These are phyloP conservation scores for Sitodiplosis mosellana DNA, from an alignment of 1,140 invertebrate genomes.

Conservation along the genomic window DNA sequence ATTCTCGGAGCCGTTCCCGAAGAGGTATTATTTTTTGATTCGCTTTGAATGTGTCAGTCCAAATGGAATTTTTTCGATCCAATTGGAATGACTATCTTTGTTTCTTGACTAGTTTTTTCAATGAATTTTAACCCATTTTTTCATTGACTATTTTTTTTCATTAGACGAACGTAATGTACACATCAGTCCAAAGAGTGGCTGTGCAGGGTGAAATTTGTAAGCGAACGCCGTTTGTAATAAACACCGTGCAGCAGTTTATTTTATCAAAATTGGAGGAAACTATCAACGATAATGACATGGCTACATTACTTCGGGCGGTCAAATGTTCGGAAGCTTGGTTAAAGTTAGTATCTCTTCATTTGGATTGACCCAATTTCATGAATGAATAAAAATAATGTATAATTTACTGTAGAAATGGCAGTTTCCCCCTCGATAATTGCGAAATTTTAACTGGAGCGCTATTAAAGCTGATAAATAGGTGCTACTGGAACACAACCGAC, in stretches of 20 bases:
- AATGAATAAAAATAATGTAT: background rate
- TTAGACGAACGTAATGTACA: slow-evolving; percentile 17
- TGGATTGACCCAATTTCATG: background rate
- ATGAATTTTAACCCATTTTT: background rate
- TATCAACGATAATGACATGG: slow-evolving; percentile 18
- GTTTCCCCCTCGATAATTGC: slow-evolving; percentile 27
- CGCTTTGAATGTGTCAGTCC: background rate
- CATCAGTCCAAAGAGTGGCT: slow-evolving; percentile 17
- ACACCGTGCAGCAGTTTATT: slow-evolving; percentile 17
- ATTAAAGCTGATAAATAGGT: slow-evolving; percentile 20
- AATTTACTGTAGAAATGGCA: slow-evolving; percentile 12
- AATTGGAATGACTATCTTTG: too few relatives aligned
- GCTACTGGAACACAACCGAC: slow-evolving; percentile 20
- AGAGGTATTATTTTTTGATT: slow-evolving; percentile 47
- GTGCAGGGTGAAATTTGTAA: slow-evolving; percentile 17
- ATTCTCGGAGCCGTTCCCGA: slow-evolving; percentile 60
- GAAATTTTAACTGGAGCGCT: slow-evolving; percentile 17
- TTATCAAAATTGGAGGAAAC: slow-evolving; percentile 14
- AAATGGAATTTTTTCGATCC: too few relatives aligned
- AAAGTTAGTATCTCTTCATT: slow-evolving; percentile 21
- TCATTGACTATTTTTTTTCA: background rate
- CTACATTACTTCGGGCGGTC: slow-evolving; percentile 30
- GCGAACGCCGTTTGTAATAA: slow-evolving; percentile 15
- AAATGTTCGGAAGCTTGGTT: slow-evolving; percentile 46
- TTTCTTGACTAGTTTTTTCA: background rate